Evolutionary conservation across 2,797 vertebrate genomes (phyloP), one percentile per base, ranked within the genome.

Genomic region (Acanthis flammea): DNA sequence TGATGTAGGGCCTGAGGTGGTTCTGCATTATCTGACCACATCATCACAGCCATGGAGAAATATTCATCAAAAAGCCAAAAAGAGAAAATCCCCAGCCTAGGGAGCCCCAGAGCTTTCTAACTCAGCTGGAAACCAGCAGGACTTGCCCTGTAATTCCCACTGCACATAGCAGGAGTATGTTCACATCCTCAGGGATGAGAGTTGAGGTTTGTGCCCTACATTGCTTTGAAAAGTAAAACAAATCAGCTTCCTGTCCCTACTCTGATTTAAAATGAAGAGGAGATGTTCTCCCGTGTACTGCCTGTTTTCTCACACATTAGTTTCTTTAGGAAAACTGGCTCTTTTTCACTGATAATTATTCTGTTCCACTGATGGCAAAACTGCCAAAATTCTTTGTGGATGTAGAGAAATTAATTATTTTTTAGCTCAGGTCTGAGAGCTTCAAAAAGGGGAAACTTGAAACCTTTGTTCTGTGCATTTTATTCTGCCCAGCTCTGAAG

Each of bases 401-500:
- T 18, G 33, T 88, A 30, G 47, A 95, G 86, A 91, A 93, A 92
- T 91, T 94, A 95, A 86, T 92, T 95, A 77, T 70, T 94, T 96
- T 71, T 77, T 92, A 74, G 41, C 82, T 93, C 30, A 55, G 70
- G 79, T 55, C 85, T 94, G 79, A 73, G 12, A 92, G 30, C 47
- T 72, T 90, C 62, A 80, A 54, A 92, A 96, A 95, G 51, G 68
- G 84, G 88, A 94, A 91, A 89, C 86, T 90, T 94, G 87, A 95
- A 91, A 90, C 85, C 79, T 92, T 95, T 96, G 72, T 91, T 92
- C 92, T 91, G 76, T 67, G 76, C 54, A 27, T 93, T 95, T 96
- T 91, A 90, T 96, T 91, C 71, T 48, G 9, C 62, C 30, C 78
- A 78, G 66, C 91, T 94, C 89, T 91, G 67, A 93, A 94, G 87